Evolutionary conservation across 37 sponge, comb jelly and placozoan species (phyloP), one percentile per base, ranked within the genome.

Genomic region (Theonella swinhoei): DNA sequence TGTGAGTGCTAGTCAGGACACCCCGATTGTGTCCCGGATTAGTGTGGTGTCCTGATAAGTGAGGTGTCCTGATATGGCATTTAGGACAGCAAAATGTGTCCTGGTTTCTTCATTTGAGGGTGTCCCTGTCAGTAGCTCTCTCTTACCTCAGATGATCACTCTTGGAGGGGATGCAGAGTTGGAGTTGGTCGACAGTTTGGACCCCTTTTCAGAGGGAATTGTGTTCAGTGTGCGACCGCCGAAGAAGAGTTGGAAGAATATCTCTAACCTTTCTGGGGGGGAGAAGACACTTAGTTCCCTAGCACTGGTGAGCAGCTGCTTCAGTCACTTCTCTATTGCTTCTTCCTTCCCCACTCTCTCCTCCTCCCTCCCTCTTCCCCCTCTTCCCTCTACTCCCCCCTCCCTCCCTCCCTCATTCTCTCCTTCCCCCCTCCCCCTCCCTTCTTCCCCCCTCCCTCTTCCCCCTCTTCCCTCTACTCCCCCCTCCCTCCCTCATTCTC

Each of bases 251-350:
- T 99, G 99, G 99, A 99, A 99, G 90, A 99, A 94, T 79, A 99
- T 99, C 61, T 92, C 93, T 54, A 99, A 99, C 61, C 84, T 99
- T 30, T 96, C 97, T 1, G 99, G 99, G 9, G 99, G 99, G 41
- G 99, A 99, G 87, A 99, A 99, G 86, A 99, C 99, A 0, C 95
- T 99, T 77, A 99, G 99, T 61, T 99, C 99, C n/a, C 86, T 99
- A 42, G 99, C 99, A 54, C 79, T 99, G 91, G 99, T 97, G 69
- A n/a, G 90, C n/a, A n/a, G n/a, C n/a, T n/a, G n/a, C n/a, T n/a
- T n/a, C n/a, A n/a, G n/a, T 14, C 7, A 47, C 54, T 47, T 23
- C 26, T 29, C 7, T 29, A 66, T 66, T 8, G 31, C 67, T 4
- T 23, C 7, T 30, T 66, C 70, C 2, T 69, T 69, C 17, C 1